Evolutionary conservation across 2,113 vertebrate species (phyloP), one percentile per base, ranked within the genome.

Genomic region (Pao palembangensis): DNA sequence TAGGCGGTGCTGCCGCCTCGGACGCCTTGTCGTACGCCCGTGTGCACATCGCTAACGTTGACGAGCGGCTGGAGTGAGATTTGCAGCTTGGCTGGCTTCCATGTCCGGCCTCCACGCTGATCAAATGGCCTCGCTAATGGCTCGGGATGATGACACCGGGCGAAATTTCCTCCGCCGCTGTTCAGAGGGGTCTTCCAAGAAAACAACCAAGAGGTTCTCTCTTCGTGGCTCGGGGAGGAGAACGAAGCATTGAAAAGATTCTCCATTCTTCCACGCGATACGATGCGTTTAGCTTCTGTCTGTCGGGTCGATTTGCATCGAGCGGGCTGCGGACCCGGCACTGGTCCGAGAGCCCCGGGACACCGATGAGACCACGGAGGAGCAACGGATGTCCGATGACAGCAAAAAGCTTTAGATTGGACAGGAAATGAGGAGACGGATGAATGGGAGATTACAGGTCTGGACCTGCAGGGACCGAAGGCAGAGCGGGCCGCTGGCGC

Each of bases 121-220:
- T 83, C 73, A 79, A 79, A 86, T 78, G 64, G 78, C 84, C 64
- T 76, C 62, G 6, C 70, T 77, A 76, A 82, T 81, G 69, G 66
- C 72, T 56, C 0, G 11, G 65, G 61, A 76, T 81, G 80, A 82
- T 79, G 80, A 83, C 80, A 84, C 61, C 21, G 63, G 55, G 0
- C 70, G 80, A 74, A 81, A 84, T 77, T 57, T 67, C 52, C 70
- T 43, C 58, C 56, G 4, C 55, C 38, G 41, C 61, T 25, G 21
- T 18, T 64, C 18, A 4, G 16, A 67, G 61, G 57, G n/a, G 25
- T 23, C 52, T 25, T 57, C 42, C 51, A 42, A 67, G 46, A 53
- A 64, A 56, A 73, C 60, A 76, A 52, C 57, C 60, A 53, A 65
- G 54, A 49, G 69, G 21, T 41, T 44, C n/a, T 46, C 20, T 28